A percentile compares a stretch with the other conserved stretches of the same genome.
Evolutionary conservation across 2,797 vertebrate genomes (phyloP).

Genomic region (Eremophila alpestris): DNA sequence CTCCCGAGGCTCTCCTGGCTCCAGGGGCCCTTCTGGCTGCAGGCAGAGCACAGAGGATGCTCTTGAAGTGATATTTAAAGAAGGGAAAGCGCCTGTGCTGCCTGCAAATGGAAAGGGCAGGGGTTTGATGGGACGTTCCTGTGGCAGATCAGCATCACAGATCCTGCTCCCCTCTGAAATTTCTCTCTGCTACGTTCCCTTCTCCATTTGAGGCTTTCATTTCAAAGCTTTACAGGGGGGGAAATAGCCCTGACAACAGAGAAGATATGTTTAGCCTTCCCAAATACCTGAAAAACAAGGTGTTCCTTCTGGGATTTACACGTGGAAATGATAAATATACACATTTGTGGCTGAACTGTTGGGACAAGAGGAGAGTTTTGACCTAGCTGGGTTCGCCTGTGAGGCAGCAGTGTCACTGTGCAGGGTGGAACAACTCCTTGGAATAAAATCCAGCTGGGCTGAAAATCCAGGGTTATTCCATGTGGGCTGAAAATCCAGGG

Average conservation of each 20-base stretch:
- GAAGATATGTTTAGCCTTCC: background rate
- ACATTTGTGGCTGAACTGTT: background rate
- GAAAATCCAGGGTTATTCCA: background rate
- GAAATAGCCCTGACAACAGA: background rate
- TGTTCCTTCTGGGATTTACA: background rate
- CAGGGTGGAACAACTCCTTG: background rate
- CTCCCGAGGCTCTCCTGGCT: background rate
- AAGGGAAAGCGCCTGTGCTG: rapidly evolving
- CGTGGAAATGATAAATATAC: rapidly evolving
- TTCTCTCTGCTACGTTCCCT: background rate
- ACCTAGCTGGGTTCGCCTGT: no score
- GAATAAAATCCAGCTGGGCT: background rate
- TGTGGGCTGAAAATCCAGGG: no score
- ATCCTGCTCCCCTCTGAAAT: background rate
- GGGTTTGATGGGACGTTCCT: background rate
- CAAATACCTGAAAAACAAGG: background rate
- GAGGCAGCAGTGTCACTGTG: background rate
- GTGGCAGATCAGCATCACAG: background rate
- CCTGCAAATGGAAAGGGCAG: background rate
- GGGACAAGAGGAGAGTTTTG: background rate
- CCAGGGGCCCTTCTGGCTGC: background rate
- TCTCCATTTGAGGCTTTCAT: background rate
- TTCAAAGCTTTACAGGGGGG: background rate
- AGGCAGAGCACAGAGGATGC: background rate
- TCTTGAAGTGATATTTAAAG: background rate